Evolutionary conservation across 2,113 vertebrate species (phyloP).

Genomic region (Aptenodytes patagonicus): DNA sequence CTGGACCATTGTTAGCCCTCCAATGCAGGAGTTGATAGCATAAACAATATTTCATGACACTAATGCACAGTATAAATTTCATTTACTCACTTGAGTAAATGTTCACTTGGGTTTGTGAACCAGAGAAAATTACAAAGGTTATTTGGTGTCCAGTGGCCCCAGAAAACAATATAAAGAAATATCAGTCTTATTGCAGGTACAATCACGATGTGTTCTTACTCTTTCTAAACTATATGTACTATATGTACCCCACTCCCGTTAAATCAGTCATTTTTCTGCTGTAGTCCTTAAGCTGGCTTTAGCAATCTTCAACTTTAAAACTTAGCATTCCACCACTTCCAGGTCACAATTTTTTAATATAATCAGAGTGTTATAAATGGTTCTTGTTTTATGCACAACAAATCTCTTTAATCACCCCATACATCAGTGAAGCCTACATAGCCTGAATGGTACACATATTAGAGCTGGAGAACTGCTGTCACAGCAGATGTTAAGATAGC

Average conservation of each 20-base stretch:
- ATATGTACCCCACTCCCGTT: accelerated
- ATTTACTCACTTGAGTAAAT: not conserved
- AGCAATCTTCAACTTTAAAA: not conserved
- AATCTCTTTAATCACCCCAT: not conserved
- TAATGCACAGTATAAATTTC: not conserved
- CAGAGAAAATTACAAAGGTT: not conserved
- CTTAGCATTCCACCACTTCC: not conserved
- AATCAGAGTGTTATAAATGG: not conserved
- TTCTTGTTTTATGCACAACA: not conserved
- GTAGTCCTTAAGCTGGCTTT: not conserved
- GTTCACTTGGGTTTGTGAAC: not conserved
- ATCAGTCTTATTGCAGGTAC: not conserved
- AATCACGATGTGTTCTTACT: not conserved
- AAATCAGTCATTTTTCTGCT: not conserved
- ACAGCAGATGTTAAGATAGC: not conserved
- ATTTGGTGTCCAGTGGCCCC: not conserved
- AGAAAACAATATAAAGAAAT: not conserved
- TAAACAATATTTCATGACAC: not conserved
- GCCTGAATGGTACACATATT: not conserved
- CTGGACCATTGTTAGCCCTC: not conserved
- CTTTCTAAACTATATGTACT: not conserved
- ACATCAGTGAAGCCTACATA: not conserved
- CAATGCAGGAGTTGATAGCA: accelerated
- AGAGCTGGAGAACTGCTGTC: not conserved
- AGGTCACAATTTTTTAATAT: not conserved